Conservation (phyloP, 2,888 invertebrate species). For the Cyrtodaria siliqua region DNA sequence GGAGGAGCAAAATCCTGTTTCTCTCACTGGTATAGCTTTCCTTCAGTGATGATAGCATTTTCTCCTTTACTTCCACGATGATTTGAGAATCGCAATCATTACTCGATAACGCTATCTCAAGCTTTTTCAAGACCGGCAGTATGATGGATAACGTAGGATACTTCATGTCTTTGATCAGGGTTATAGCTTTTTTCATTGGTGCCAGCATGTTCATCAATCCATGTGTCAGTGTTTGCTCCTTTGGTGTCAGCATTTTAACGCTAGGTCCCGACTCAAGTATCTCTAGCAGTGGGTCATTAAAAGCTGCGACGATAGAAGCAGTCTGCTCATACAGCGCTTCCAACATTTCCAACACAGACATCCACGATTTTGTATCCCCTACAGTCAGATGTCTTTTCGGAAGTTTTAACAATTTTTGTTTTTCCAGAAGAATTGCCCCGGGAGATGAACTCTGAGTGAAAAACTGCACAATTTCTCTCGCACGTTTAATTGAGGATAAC, state of each 20-base stretch:
- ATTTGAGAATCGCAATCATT: constrained; percentile 39
- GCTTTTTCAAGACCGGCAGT: constrained; percentile 61
- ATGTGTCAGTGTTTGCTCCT: constrained; percentile 30
- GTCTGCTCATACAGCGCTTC: constrained; percentile 27
- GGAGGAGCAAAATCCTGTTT: constrained; percentile 48
- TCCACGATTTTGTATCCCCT: constrained; percentile 27
- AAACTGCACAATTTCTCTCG: constrained; percentile 27
- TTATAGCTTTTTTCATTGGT: constrained; percentile 50
- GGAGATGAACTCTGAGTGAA: constrained; percentile 19
- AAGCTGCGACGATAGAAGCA: constrained; percentile 23
- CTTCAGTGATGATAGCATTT: constrained; percentile 33
- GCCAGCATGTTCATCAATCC: constrained; percentile 40
- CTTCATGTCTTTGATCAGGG: constrained; percentile 47
- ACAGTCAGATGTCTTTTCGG: constrained; percentile 12
- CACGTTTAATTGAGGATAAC: constrained; percentile 15
- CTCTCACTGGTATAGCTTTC: constrained; percentile 25
- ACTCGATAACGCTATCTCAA: constrained; percentile 44
- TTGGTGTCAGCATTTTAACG: constrained; percentile 5
- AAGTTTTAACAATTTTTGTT: constrained; percentile 28
- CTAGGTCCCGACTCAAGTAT: not conserved
- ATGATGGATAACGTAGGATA: constrained; percentile 54
- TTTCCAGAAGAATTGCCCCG: constrained; percentile 23
- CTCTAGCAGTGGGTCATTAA: constrained; percentile 22
- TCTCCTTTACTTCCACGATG: constrained; percentile 37
- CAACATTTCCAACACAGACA: constrained; percentile 35